phyloP scores from a whole-genome alignment of 2,113 vertebrate species.

The Panthera leo region DNA sequence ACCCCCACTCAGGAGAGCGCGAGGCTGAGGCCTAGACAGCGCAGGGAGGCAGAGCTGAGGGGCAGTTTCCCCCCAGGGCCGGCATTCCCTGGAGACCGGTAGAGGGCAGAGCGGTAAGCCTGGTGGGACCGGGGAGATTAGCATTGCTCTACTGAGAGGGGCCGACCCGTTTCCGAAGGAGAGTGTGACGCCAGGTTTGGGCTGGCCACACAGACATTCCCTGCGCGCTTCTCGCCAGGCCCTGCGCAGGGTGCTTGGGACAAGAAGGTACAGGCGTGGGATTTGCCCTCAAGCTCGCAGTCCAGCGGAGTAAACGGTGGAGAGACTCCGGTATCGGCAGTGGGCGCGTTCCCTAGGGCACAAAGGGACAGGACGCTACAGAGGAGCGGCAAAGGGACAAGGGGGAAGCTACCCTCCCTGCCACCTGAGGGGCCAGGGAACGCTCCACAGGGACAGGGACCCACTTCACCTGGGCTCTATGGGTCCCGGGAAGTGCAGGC shows the following conservation, averaged over 20 bases:
- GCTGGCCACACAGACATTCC: not conserved
- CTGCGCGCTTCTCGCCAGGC: accelerated
- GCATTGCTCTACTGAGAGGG: not conserved
- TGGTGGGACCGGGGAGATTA: accelerated
- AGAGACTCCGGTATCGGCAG: accelerated
- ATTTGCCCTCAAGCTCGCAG: not conserved
- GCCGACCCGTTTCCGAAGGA: not conserved
- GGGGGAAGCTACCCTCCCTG: accelerated
- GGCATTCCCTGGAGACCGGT: accelerated
- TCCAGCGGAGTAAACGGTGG: not conserved
- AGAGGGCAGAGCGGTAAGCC: not conserved
- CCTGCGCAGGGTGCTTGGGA: accelerated
- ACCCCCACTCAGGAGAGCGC: accelerated
- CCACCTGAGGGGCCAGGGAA: not conserved
- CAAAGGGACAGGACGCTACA: accelerated
- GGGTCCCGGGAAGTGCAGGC: no score
- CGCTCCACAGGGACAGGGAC: accelerated
- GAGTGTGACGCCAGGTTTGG: not conserved
- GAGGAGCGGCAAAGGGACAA: not conserved
- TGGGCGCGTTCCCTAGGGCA: not conserved
- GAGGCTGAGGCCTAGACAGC: not conserved
- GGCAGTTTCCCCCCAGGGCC: not conserved
- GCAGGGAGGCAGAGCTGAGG: no score
- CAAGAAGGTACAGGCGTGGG: not conserved
- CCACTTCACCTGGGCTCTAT: not conserved